Evolutionary conservation across 2,888 invertebrate species (phyloP).

Genomic region (Pseudolycoriella hygida): DNA sequence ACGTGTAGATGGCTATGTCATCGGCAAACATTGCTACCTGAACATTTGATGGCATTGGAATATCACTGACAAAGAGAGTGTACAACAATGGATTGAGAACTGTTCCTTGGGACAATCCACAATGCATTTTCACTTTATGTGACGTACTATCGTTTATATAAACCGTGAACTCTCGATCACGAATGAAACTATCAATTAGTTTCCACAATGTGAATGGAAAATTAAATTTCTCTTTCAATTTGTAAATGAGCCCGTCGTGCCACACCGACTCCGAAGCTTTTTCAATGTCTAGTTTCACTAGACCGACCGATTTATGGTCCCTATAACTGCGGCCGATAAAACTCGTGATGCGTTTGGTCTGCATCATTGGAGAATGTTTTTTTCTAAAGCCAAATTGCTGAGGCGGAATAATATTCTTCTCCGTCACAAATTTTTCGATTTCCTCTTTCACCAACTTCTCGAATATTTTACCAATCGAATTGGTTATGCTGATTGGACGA

Average conservation of each 20-base stretch:
- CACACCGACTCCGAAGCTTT: constrained; percentile 21
- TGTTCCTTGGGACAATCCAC: constrained; percentile 17
- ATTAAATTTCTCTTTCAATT: constrained; percentile 11
- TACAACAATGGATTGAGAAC: constrained; percentile 13
- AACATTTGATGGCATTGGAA: constrained; percentile 1
- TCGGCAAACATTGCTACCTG: constrained; percentile 9
- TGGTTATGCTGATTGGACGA: constrained; percentile 15
- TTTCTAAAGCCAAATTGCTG: constrained; percentile 17
- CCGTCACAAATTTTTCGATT: constrained; percentile 8
- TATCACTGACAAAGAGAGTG: constrained; percentile 13
- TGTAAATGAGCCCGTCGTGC: constrained; percentile 16
- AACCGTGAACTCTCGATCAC: constrained; percentile 13
- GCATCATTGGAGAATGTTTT: constrained; percentile 16
- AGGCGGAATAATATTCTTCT: constrained; percentile 8
- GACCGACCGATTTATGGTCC: constrained; percentile 13
- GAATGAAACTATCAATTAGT: constrained; percentile 13
- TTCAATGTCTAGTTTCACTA: constrained; percentile 17
- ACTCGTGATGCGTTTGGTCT: constrained; percentile 15
- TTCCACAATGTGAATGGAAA: constrained; percentile 12
- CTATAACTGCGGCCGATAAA: constrained; percentile 14
- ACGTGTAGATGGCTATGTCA: constrained; percentile 11
- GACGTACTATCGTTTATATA: constrained; percentile 10
- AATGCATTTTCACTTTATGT: constrained; percentile 8
- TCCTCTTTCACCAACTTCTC: constrained; percentile 12
- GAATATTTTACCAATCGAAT: constrained; percentile 13